Conservation (phyloP, 2,888 invertebrate species). For the Drosophila cognata region DNA sequence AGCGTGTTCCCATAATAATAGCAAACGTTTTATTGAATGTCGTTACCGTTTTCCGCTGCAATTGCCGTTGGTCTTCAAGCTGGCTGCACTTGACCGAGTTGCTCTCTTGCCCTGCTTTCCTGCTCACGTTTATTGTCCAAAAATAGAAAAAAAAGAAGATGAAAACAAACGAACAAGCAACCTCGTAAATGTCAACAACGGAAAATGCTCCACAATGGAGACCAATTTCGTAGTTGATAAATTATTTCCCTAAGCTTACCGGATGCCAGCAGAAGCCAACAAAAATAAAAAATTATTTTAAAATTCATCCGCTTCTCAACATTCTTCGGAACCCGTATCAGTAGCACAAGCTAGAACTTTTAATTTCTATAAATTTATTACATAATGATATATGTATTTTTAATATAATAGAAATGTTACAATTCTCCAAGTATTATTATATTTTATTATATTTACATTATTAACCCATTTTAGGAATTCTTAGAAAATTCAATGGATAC, state of each 20-base stretch:
- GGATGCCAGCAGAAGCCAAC: neutral
- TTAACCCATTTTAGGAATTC: too few relatives aligned
- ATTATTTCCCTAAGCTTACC: constrained; percentile 22
- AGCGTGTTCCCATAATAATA: constrained; percentile 59
- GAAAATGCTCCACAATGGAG: constrained; percentile 12
- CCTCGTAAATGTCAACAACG: constrained; percentile 41
- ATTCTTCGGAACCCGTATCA: neutral
- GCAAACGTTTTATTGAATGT: constrained; percentile 78
- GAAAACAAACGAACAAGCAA: neutral
- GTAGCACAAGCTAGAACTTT: neutral
- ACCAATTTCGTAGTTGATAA: constrained; percentile 19
- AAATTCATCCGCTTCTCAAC: neutral
- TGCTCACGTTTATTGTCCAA: constrained; percentile 20
- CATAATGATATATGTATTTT: neutral
- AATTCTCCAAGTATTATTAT: neutral
- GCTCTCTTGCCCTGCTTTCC: constrained; percentile 17
- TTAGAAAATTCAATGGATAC: too few relatives aligned
- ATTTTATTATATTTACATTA: too few relatives aligned
- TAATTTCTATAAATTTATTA: neutral
- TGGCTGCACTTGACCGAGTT: constrained; percentile 56
- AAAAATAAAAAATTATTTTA: neutral
- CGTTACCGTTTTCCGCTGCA: constrained; percentile 47
- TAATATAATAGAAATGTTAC: neutral
- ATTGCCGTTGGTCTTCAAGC: constrained; percentile 28
- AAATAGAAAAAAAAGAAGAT: neutral